These are phyloP conservation scores for Limnothrissa miodon DNA, from an alignment of 2,113 vertebrate genomes.

Conservation along the genomic window DNA sequence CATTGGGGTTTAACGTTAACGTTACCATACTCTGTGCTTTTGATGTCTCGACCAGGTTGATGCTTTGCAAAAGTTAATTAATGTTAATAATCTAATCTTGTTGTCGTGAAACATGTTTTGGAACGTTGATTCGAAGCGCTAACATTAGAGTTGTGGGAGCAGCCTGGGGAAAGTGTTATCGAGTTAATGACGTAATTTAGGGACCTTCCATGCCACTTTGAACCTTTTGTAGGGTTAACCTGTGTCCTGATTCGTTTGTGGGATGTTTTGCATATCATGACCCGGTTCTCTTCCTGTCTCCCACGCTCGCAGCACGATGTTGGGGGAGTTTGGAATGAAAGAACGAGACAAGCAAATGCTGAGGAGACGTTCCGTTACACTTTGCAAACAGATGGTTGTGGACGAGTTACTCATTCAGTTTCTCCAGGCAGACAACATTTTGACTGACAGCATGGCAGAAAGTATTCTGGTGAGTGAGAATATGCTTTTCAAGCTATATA, in stretches of 20 bases:
- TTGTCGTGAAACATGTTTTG: too few relatives aligned
- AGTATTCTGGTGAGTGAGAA: conserved; percentile 68
- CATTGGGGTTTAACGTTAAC: too few relatives aligned
- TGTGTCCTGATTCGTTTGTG: background rate
- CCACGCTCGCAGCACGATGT: conserved; percentile 50
- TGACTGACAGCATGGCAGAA: conserved; percentile 73
- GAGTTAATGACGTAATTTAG: too few relatives aligned
- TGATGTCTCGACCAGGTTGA: too few relatives aligned
- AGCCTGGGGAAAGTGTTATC: too few relatives aligned
- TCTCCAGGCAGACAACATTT: conserved; percentile 63
- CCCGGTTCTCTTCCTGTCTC: background rate
- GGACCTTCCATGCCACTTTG: background rate
- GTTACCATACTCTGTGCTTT: too few relatives aligned
- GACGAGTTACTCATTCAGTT: conserved; percentile 69
- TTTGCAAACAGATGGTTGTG: conserved; percentile 70
- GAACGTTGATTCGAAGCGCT: too few relatives aligned
- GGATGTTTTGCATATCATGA: background rate
- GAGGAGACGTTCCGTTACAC: conserved; percentile 45
- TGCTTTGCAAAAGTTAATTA: too few relatives aligned
- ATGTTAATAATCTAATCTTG: too few relatives aligned
- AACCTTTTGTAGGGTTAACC: background rate
- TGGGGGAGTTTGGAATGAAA: conserved; percentile 67
- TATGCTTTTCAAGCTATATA: background rate
- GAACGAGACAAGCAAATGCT: conserved; percentile 58
- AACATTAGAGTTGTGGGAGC: too few relatives aligned